These are phyloP conservation scores for Notiomystis cincta DNA, from an alignment of 2,113 vertebrate genomes.

Conservation along the genomic window DNA sequence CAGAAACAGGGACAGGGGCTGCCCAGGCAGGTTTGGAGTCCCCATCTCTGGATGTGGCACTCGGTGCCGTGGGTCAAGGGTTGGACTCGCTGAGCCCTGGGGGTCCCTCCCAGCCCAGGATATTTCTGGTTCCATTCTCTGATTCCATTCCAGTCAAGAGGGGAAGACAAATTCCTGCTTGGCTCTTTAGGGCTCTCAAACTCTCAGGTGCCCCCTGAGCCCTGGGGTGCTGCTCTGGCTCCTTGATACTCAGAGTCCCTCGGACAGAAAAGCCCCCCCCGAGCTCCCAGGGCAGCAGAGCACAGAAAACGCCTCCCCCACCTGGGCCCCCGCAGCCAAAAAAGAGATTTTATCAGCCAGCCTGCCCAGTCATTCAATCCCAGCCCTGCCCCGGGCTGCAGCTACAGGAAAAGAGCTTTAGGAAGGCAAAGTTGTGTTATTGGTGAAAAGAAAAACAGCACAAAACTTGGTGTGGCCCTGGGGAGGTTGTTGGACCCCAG, in stretches of 20 bases:
- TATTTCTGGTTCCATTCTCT: not conserved
- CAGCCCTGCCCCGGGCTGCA: conserved; percentile 17
- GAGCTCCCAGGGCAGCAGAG: not conserved
- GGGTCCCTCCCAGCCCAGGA: not conserved
- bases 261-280: not conserved
- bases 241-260: not conserved
- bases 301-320: not conserved
- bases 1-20: not conserved
- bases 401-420: not conserved
- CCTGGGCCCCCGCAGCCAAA: conserved; percentile 1
- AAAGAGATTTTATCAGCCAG: conserved; percentile 43
- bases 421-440: not conserved
- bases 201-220: not conserved
- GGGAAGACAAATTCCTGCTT: not conserved
- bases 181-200: not conserved
- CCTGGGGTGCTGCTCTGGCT: not conserved
- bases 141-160: not conserved
- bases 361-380: conserved; percentile 29
- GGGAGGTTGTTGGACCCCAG: not conserved
- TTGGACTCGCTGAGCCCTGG: rapidly evolving
- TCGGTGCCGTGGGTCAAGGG: rapidly evolving
- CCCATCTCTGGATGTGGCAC: not conserved
- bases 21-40: not conserved
- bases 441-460: not conserved
- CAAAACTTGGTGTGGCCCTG: not conserved